Evolutionary conservation across 1,140 invertebrate genomes (phyloP).

Genomic region (Pollicipes pollicipes): DNA sequence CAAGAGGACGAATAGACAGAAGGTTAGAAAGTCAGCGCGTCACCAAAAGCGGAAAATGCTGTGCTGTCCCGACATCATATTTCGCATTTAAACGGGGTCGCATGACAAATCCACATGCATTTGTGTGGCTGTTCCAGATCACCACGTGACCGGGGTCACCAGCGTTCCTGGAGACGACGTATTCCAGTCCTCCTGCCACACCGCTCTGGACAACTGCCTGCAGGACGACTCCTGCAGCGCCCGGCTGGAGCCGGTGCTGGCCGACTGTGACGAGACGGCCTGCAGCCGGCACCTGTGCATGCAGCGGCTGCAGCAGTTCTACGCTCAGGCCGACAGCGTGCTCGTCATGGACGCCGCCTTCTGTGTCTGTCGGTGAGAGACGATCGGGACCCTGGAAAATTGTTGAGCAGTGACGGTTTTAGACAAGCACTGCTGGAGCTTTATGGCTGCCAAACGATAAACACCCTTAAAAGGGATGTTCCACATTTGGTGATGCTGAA

Average conservation of each 20-base stretch:
- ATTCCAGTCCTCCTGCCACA: background rate
- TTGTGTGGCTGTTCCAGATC: background rate
- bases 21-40: no score
- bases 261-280: background rate
- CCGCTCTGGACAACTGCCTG: background rate
- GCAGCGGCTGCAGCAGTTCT: conserved; percentile 66
- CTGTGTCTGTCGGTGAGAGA: conserved; percentile 1
- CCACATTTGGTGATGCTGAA: no score
- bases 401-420: no score
- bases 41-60: no score
- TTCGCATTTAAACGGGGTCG: no score
- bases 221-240: background rate
- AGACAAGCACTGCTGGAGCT: no score
- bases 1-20: no score
- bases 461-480: no score
- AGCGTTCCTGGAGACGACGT: background rate
- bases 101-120: no score
- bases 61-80: no score
- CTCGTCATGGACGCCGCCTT: conserved; percentile 25
- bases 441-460: no score
- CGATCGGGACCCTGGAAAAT: no score
- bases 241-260: background rate
- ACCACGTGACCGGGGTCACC: background rate
- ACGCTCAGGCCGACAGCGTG: conserved; percentile 51
- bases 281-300: conserved; percentile 70